Evolutionary conservation across 2,888 invertebrate species (phyloP), one percentile per base, ranked within the genome.

Genomic region (Ashinkailepas kermadecensis): DNA sequence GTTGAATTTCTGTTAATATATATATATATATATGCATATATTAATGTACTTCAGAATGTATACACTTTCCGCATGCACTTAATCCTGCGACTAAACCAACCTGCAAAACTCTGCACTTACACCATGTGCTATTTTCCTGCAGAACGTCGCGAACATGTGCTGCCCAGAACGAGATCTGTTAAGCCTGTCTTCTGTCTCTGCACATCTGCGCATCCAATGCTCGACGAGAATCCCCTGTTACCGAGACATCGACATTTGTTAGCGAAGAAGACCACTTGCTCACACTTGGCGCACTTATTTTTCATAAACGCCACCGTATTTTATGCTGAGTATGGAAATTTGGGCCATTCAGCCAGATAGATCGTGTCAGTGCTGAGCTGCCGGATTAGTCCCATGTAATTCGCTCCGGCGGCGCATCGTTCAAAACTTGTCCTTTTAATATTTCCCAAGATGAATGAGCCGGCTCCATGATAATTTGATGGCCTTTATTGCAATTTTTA

Each of bases 261-360:
- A 1, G 74, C 74, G 13, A 74, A 74, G 74, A 54, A 74, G 74
- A 18, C 39, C 54, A 54, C 54, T 74, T 74, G 74, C 54, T 18
- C 74, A 74, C 74, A 74, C 74, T 74, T 54, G 74, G 74, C 74
- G 74, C 74, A 74, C 74, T 74, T 74, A 74, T 74, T 74, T 74
- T 74, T 74, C 74, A 74, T 74, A 54, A 74, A 74, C 74, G 74
- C 74, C 74, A 54, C 74, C 74, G 54, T 74, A 74, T 74, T 70
- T 74, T 74, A 74, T 54, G 74, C 54, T 18, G 39, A 74, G 74
- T 74, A 74, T 74, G 74, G 74, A 74, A 74, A 74, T 74, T 74
- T 74, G 54, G 74, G 39, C 74, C 74, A 74, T 74, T 74, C 74
- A 12, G 39, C 54, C 74, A 74, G 74, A 74, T 74, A 74, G 54